Percentiles rank a stretch among this genome's conserved stretches.
These are phyloP conservation scores for Cepaea nemoralis DNA, from an alignment of 1,140 invertebrate genomes.

Conservation along the genomic window DNA sequence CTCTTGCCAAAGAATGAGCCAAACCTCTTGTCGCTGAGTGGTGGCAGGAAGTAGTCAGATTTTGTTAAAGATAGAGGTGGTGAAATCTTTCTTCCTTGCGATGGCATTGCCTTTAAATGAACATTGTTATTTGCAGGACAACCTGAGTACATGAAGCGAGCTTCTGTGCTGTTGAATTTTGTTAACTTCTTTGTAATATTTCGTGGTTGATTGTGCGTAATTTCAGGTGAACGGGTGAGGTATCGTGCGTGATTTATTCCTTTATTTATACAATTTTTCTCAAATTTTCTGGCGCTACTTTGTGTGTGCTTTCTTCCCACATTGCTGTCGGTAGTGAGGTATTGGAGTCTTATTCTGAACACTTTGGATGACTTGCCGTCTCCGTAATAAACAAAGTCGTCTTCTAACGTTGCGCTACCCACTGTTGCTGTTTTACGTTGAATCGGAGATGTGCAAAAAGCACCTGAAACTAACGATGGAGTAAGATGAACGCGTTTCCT, in stretches of 20 bases:
- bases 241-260: too few relatives aligned
- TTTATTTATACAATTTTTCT: too few relatives aligned
- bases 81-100: too few relatives aligned
- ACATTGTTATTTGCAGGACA: too few relatives aligned
- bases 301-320: neutral
- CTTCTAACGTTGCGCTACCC: neutral
- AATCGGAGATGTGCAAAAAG: too few relatives aligned
- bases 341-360: neutral
- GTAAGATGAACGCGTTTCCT: too few relatives aligned
- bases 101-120: too few relatives aligned
- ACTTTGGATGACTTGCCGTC: neutral
- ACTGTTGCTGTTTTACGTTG: too few relatives aligned
- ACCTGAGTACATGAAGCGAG: neutral
- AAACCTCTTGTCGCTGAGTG: neutral
- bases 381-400: constrained; percentile 8
- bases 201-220: too few relatives aligned
- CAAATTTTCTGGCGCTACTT: too few relatives aligned
- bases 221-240: too few relatives aligned
- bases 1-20: neutral
- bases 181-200: neutral
- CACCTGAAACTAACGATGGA: too few relatives aligned
- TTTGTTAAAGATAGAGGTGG: neutral
- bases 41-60: neutral
- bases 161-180: neutral
- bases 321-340: neutral